Conservation (phyloP, 2,797 vertebrate species). For the Sarcoramphus papa region DNA sequence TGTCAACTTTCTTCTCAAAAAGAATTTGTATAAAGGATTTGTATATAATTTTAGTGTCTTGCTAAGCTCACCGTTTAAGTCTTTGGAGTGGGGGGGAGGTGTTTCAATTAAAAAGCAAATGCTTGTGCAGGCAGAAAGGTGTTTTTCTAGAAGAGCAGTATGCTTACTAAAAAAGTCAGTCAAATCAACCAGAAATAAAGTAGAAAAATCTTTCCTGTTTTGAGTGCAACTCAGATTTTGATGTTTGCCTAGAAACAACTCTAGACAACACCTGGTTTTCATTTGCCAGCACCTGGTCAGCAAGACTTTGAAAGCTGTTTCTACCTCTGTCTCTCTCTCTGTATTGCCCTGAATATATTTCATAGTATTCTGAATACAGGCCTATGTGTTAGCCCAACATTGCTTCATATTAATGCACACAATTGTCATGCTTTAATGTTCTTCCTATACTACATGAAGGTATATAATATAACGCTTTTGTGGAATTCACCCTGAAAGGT, state of each 20-base stretch:
- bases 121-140: neutral
- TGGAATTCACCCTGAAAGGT: neutral
- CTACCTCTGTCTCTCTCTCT: neutral
- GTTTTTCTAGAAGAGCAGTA: neutral
- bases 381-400: neutral
- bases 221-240: neutral
- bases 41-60: neutral
- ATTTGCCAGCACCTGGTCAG: constrained; percentile 35
- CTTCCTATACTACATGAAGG: neutral
- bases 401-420: neutral
- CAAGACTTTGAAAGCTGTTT: neutral
- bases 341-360: neutral
- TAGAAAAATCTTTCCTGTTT: neutral
- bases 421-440: neutral
- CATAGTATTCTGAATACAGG: neutral
- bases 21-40: neutral
- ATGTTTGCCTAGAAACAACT: neutral
- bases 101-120: neutral
- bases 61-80: neutral
- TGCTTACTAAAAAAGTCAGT: neutral
- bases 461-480: neutral
- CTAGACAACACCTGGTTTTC: constrained; percentile 21
- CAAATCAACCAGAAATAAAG: neutral
- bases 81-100: neutral
- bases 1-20: neutral